Base-by-base conservation (phyloP, 2,797 vertebrate genomes). In the Ficedula albicollis region DNA sequence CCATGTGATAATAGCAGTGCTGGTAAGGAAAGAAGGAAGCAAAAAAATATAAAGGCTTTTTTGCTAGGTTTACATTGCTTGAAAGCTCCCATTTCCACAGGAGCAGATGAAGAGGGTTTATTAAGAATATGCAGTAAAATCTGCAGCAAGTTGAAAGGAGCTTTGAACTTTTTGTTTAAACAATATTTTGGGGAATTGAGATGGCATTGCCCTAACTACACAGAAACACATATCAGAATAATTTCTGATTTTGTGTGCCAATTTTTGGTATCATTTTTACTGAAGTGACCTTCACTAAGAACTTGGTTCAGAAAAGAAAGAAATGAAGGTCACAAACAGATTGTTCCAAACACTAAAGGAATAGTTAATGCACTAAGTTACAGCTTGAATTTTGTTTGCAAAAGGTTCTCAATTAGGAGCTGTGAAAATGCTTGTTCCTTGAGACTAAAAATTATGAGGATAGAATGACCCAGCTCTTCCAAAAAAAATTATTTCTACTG, bases 1-100 rank as follows among this genome's bases (percentile, higher is more conserved):
- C 97, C 97, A 97, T 98, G 97, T 97, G 97, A 98, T 98, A 98
- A 98, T 98, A 98, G 97, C 96, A 97, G 97, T 95, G 97, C 97
- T 98, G 96, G 94, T 97, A 97, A 97, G 96, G 95, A 85, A 97
- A 97, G 97, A 96, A 97, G 96, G 95, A 97, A 97, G 90, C 93
- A 77, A 87, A 97, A 52, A 96, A 95, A 94, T 77, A 97, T 84
- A 87, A 96, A 96, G 95, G 83, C 85, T 96, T 97, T 97, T 90
- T 96, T 94, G 91, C 96, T 97, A 73, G 95, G 94, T 97, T 97
- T 96, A 94, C 94, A 93, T 96, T 95, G 94, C 95, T 96, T 97
- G 96, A 97, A 97, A 97, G 94, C 84, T 95, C 81, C 54, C 29
- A 84, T 95, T 98, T 97, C 97, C 93, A 95, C 87, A 92, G 92